Conservation (phyloP, 2,113 vertebrate genomes). For the Leucoraja erinaceus region DNA sequence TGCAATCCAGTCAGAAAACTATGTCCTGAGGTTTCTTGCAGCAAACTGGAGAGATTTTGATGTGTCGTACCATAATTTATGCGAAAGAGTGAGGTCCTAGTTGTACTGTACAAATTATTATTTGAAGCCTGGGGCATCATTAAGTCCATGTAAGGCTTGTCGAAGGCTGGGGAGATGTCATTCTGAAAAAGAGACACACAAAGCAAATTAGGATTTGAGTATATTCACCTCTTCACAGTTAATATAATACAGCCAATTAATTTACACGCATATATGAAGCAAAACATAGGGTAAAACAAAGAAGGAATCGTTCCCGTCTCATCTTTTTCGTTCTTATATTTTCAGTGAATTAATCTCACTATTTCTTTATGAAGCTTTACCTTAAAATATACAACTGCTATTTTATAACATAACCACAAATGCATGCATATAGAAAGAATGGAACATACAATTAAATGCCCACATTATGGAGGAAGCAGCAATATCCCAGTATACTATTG, state of each 20-base stretch:
- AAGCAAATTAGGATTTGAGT: slow-evolving; percentile 42
- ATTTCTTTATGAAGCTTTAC: background rate
- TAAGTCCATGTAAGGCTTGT: slow-evolving; percentile 55
- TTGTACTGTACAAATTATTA: slow-evolving; percentile 62
- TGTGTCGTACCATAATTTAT: slow-evolving; percentile 69
- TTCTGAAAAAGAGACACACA: slow-evolving; percentile 56
- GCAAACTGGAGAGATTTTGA: slow-evolving; percentile 74
- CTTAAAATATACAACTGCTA: background rate
- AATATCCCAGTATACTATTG: background rate
- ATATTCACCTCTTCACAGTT: background rate
- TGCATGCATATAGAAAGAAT: background rate
- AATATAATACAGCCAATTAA: background rate
- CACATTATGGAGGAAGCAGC: background rate
- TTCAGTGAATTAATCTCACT: background rate
- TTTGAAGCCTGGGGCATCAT: slow-evolving; percentile 66
- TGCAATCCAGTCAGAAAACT: slow-evolving; percentile 66
- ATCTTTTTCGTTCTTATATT: background rate
- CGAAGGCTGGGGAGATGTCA: slow-evolving; percentile 69
- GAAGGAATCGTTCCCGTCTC: background rate
- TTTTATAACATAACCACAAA: background rate
- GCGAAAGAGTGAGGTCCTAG: slow-evolving; percentile 68
- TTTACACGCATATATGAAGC: background rate
- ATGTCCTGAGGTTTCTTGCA: slow-evolving; percentile 75
- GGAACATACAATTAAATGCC: background rate
- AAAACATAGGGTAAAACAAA: background rate